Evolutionary conservation across 2,888 invertebrate genomes (phyloP).

Genomic region (Geotrupes spiniger): DNA sequence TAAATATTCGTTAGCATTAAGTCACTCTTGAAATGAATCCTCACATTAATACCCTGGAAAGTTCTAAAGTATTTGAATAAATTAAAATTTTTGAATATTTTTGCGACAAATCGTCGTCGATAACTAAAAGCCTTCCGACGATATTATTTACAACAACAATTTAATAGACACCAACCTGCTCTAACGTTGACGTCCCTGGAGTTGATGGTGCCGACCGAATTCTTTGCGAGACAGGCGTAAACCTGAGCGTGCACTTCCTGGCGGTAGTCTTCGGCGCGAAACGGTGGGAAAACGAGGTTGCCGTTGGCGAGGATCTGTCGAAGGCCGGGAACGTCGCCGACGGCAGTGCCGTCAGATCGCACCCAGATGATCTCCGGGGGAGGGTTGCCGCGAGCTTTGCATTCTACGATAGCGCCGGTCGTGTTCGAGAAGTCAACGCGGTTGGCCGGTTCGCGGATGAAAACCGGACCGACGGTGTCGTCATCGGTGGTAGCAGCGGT

Average conservation of each 20-base stretch:
- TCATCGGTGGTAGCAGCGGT: constrained; percentile 40
- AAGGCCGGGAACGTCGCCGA: constrained; percentile 79
- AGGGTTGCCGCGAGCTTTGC: constrained; percentile 87
- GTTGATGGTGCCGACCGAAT: constrained; percentile 85
- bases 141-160: background rate
- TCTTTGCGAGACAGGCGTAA: constrained; percentile 88
- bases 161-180: constrained; percentile 71
- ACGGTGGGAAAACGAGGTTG: constrained; percentile 90
- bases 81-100: no score
- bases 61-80: no score
- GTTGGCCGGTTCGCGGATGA: constrained; percentile 87
- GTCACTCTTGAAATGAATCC: no score
- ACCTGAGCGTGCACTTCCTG: constrained; percentile 94
- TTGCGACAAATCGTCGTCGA: no score
- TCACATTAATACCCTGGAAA: no score
- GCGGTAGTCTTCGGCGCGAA: constrained; percentile 89
- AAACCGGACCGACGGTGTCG: constrained; percentile 71
- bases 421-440: constrained; percentile 93
- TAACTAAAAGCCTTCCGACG: background rate
- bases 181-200: constrained; percentile 91
- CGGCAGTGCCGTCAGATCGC: constrained; percentile 84
- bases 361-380: constrained; percentile 93
- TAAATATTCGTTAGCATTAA: no score
- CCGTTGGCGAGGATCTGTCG: constrained; percentile 81
- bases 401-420: constrained; percentile 89